Evolutionary conservation across 2,888 invertebrate genomes (phyloP), one percentile per base, ranked within the genome.

Genomic region (Diadromus collaris): DNA sequence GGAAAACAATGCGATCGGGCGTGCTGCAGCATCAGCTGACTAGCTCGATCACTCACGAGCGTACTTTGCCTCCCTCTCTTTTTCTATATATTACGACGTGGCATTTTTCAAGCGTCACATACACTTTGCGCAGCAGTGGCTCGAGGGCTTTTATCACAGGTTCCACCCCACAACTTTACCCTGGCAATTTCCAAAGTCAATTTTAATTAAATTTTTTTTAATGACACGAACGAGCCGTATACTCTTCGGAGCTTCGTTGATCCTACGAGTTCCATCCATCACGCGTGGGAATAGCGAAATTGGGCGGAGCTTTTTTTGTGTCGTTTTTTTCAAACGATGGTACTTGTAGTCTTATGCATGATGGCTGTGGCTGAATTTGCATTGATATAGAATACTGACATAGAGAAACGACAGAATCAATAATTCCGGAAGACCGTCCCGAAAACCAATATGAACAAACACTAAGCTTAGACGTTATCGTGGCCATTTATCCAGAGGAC

Each of bases 31-130:
- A 34, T 48, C 56, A 63, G 54, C 61, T 13, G 38, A 58, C 32
- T 48, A 51, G 51, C 60, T 65, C 65, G 48, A 65, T 65, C 48
- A 58, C 70, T 61, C 51, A n/a, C 29, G 32, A 38, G 61, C 44
- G 32, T 68, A 41, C 6, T 48, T 48, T 21, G n/a, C 46, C 46
- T 24, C 27, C 7, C 56, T 56, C 48, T 58, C 63, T 24, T 56
- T 56, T n/a, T 54, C 32, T 63, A 6, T 76, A 46, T 48, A 32
- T 13, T 7, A 21, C 56, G 24, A 19, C 65, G 56, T 48, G 69
- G 41, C 64, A 58, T 68, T 34, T 41, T 41, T 41, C 38, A 41
- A 56, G 65, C 64, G 69, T 75, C 71, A 78, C 61, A 75, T 78
- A 63, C 67, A 75, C 70, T 78, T 75, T 38, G 38, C n/a, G 34